Evolutionary conservation across 1,140 invertebrate genomes (phyloP).

Genomic region (Bilobella aurantiaca): DNA sequence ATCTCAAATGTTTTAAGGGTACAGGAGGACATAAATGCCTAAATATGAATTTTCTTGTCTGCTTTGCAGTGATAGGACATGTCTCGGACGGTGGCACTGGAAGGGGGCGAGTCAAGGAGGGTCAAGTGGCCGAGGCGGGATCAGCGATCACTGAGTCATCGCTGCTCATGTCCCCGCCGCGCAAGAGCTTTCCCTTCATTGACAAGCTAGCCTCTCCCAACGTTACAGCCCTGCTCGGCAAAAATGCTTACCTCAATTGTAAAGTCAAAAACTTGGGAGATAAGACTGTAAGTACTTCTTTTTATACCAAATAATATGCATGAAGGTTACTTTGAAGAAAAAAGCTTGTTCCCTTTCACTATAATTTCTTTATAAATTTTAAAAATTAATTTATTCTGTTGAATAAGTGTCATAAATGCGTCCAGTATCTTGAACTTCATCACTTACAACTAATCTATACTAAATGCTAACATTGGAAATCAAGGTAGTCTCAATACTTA

Average conservation of each 20-base stretch:
- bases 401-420: too few relatives aligned
- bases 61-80: slow-evolving; percentile 31
- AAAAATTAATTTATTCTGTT: too few relatives aligned
- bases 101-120: background rate
- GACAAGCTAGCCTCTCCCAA: slow-evolving; percentile 65
- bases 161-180: background rate
- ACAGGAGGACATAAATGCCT: slow-evolving; percentile 1
- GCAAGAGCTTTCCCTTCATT: slow-evolving; percentile 52
- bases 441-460: too few relatives aligned
- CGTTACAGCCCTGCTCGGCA: slow-evolving; percentile 68
- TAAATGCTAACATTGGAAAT: too few relatives aligned
- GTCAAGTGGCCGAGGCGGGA: background rate
- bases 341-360: too few relatives aligned
- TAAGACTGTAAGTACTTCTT: slow-evolving; percentile 69
- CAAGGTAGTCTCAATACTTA: too few relatives aligned
- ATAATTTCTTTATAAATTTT: too few relatives aligned
- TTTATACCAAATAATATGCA: too few relatives aligned
- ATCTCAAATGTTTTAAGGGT: background rate
- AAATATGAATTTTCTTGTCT: background rate
- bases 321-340: too few relatives aligned
- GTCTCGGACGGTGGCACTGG: slow-evolving; percentile 23
- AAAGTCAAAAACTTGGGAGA: slow-evolving; percentile 73
- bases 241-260: slow-evolving; percentile 73
- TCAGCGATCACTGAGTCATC: background rate
- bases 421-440: too few relatives aligned